Conservation (phyloP, 2,888 invertebrate species). For the Mesodorylaimus sp. region DNA sequence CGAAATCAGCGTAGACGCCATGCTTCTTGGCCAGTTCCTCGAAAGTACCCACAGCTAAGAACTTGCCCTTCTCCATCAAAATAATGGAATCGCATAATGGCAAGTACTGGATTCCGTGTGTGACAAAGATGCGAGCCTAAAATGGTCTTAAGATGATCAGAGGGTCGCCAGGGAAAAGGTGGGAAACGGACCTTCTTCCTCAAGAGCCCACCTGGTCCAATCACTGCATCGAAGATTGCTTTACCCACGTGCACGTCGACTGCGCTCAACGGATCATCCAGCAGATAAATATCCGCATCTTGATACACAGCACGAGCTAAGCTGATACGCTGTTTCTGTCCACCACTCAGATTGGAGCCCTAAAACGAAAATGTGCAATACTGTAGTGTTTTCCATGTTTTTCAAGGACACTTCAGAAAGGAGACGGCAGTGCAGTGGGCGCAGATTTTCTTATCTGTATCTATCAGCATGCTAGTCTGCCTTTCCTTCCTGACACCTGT, state of each 20-base stretch:
- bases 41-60: conserved; percentile 73
- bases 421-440: no score
- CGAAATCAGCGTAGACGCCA: conserved; percentile 38
- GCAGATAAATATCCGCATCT: conserved; percentile 63
- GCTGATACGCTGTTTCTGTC: conserved; percentile 73
- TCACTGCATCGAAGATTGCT: conserved; percentile 77
- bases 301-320: conserved; percentile 70
- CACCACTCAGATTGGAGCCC: conserved; percentile 58
- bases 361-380: no score
- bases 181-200: conserved; percentile 33
- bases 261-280: conserved; percentile 80
- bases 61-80: conserved; percentile 61
- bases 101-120: conserved; percentile 77
- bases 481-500: no score
- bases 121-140: conserved; percentile 66
- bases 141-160: conserved; percentile 32
- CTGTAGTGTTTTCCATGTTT: no score
- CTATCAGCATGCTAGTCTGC: no score
- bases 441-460: no score
- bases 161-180: no score
- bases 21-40: conserved; percentile 58
- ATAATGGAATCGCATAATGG: conserved; percentile 70
- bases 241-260: conserved; percentile 89
- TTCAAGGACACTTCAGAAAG: no score
- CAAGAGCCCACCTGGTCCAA: conserved; percentile 50